Base-by-base conservation (phyloP, 64 coral and sea anemone species). In the Actinia tenebrosa region DNA sequence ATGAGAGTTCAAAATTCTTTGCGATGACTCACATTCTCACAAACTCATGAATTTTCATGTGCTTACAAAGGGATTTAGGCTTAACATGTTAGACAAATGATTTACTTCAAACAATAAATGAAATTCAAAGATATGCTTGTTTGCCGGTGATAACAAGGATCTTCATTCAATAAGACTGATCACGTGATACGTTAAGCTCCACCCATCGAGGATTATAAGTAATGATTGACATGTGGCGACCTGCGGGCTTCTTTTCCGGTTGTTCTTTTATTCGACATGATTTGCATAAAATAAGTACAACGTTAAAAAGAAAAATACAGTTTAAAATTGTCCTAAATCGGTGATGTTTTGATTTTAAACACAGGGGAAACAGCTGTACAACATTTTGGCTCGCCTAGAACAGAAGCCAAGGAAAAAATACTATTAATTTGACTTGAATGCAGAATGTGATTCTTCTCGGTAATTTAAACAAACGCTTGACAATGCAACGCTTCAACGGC, bases 401-500 rank as follows among this genome's bases (percentile, higher is more conserved):
- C 14, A 81, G 25, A 75, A 42, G 7, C 45, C 14, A 81, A 20
- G 44, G 20, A 50, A 7, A 47, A 27, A 50, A 45, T 81, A 47
- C 37, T 53, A 45, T 16, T 22, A 20, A 15, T 81, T 53, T 43
- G 16, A 16, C 16, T 45, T 2, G 53, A 46, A 61, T 85, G 56
- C 83, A 62, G 52, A 85, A 85, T 85, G 82, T 85, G 16, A 64
- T 59, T 37, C 1, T 27, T 42, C 27, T 75, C 25, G n/a, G 27
- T 13, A 81, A 83, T 53, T 83, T 83, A 53, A 83, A 83, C 80
- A 83, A 83, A 37, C 80, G 18, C 80, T 83, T 53, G 60, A 85
- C 58, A 59, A 19, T 59, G 50, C 83, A 63, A 64, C 83, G 83
- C 83, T 61, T 54, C 56, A 85, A 58, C 83, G 83, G 83, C 69